phyloP scores from a whole-genome alignment of 2,888 invertebrate species.

The Pasiphila rectangulata region DNA sequence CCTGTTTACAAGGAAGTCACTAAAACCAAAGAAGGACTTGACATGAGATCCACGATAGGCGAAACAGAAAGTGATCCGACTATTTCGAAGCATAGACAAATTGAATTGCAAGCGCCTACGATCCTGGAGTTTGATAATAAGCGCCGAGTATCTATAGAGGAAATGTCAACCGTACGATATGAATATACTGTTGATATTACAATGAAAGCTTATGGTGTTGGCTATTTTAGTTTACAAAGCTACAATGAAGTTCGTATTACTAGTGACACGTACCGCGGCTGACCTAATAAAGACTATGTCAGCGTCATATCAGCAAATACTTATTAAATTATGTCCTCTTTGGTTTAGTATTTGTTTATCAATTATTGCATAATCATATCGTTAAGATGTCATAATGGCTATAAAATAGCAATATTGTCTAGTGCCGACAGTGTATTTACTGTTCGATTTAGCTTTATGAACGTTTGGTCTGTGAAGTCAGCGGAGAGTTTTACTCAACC shows the following conservation, averaged over 20 bases:
- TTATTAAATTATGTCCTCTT: conserved; percentile 51
- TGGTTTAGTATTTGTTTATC: conserved; percentile 50
- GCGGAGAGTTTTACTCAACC: too few species aligned
- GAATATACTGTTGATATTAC: conserved; percentile 15
- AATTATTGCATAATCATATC: conserved; percentile 38
- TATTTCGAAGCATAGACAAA: conserved; percentile 44
- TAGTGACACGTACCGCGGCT: conserved; percentile 48
- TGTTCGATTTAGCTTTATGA: neutral
- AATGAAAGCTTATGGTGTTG: conserved; percentile 3
- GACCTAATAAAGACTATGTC: conserved; percentile 60
- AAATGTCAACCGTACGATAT: conserved; percentile 5
- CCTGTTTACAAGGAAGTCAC: conserved; percentile 4
- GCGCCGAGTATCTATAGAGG: neutral
- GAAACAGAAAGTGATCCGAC: conserved; percentile 41
- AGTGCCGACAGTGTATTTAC: conserved; percentile 11
- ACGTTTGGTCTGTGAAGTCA: too few species aligned
- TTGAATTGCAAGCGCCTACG: conserved; percentile 41
- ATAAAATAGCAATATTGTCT: conserved; percentile 16
- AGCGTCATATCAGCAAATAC: conserved; percentile 57
- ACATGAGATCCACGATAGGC: conserved; percentile 31
- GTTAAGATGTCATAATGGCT: conserved; percentile 12
- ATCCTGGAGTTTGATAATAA: conserved; percentile 9
- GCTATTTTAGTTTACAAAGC: conserved; percentile 29
- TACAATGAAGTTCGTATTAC: conserved; percentile 55
- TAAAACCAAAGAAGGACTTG: conserved; percentile 13